A percentile compares a stretch with the other conserved stretches of the same genome.
phyloP scores from a whole-genome alignment of 2,888 invertebrate genomes.

The Cordilura impudica region DNA sequence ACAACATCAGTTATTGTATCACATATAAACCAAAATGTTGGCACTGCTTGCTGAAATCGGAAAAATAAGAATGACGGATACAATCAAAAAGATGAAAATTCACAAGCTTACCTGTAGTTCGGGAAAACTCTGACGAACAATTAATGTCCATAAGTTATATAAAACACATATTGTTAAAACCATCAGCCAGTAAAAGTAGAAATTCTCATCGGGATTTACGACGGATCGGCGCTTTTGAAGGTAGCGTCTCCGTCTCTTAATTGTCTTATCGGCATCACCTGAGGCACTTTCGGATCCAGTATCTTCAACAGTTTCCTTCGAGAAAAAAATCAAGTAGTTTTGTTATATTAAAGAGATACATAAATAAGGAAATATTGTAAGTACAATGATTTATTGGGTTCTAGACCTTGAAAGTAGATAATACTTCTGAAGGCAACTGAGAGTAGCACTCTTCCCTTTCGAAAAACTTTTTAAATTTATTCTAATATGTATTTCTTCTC shows the following conservation, averaged over 20 bases:
- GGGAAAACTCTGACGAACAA: slow-evolving; percentile 95
- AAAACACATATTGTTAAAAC: slow-evolving; percentile 92
- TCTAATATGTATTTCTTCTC: no score
- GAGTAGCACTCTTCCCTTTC: no score
- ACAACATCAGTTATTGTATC: slow-evolving; percentile 92
- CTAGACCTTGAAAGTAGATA: no score
- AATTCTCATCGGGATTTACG: slow-evolving; percentile 96
- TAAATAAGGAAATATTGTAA: not conserved
- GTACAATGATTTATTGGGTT: no score
- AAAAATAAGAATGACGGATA: no score
- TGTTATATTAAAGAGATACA: no score
- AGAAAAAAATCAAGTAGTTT: slow-evolving; percentile 12
- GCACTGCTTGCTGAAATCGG: slow-evolving; percentile 81
- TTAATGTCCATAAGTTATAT: slow-evolving; percentile 97
- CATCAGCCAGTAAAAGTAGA: slow-evolving; percentile 97
- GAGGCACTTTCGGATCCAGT: slow-evolving; percentile 85
- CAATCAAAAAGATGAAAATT: not conserved
- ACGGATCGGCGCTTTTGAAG: slow-evolving; percentile 88
- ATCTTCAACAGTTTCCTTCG: slow-evolving; percentile 82
- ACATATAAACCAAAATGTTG: slow-evolving; percentile 87
- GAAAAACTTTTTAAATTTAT: no score
- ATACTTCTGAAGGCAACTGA: no score
- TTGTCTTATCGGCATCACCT: slow-evolving; percentile 80
- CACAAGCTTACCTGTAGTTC: slow-evolving; percentile 86
- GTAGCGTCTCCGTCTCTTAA: slow-evolving; percentile 83